These are phyloP conservation scores for Sebastes goodei DNA, from an alignment of 2,797 vertebrate genomes.

Conservation along the genomic window DNA sequence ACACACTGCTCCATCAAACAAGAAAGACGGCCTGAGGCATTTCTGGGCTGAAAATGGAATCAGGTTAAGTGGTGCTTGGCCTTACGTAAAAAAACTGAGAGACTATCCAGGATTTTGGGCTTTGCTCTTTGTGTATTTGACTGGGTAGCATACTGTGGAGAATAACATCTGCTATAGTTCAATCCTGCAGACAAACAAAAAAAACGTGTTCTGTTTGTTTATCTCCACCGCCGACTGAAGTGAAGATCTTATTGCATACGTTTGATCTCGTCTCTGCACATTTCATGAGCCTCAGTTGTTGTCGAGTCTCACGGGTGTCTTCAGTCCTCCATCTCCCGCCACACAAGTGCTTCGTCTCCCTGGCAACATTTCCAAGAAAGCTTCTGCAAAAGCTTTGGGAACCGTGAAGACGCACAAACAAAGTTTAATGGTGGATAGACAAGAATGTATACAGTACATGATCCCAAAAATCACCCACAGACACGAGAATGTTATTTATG, in stretches of 20 bases:
- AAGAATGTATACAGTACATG: neutral
- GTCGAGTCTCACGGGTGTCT: neutral
- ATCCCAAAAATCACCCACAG: neutral
- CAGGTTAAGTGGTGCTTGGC: constrained; percentile 38
- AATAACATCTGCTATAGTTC: neutral
- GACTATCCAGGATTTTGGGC: neutral
- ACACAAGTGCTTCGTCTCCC: neutral
- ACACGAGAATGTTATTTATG: neutral
- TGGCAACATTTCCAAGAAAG: constrained; percentile 13
- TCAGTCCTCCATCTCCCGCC: neutral
- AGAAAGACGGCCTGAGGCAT: neutral
- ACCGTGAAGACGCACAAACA: neutral
- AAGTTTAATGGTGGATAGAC: neutral
- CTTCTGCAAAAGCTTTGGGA: constrained; percentile 31
- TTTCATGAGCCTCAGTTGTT: neutral
- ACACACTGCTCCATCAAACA: neutral
- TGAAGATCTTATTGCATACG: neutral
- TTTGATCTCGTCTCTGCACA: constrained; percentile 1
- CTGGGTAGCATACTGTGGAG: neutral
- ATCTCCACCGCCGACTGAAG: neutral
- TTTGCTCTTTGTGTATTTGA: neutral
- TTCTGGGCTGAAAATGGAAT: constrained; percentile 24
- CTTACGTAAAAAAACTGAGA: neutral
- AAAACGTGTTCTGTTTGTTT: constrained; percentile 1
- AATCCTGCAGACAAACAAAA: neutral